Base-by-base conservation (phyloP, 2,888 invertebrate genomes). In the Hesperia comma region DNA sequence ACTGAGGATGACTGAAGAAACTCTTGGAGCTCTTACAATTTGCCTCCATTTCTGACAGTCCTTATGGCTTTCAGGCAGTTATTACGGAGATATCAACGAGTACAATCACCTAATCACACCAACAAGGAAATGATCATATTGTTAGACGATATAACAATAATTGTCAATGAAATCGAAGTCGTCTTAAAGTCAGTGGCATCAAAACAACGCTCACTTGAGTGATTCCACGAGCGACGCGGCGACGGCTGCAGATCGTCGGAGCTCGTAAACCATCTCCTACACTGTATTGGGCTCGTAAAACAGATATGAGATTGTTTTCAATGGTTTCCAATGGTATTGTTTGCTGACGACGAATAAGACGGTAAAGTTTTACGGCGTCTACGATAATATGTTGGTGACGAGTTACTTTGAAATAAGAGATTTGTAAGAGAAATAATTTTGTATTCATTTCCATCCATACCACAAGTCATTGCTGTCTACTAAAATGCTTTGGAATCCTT, bases 221-320 rank as follows among this genome's bases (percentile, higher is more conserved):
- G 17, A 46, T 46, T 46, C 46, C 17, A 7, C 17, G n/a, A 46
- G 17, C 7, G 46, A 46, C 17, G n/a, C 46, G 3, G 10, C 43
- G 43, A 7, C 17, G 6, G 6, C 15, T 1, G 12, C 15, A n/a
- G n/a, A 19, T 2, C 8, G 49, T 19, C 49, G 49, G 12, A 32
- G 14, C 40, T 57, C 57, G 41, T 57, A 41, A 57, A 57, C 40
- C 26, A 21, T 55, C 33, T 33, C 17, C 37, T 57, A 41, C 57
- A 41, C 41, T 57, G 57, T 57, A 19, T 8, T 21, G n/a, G 14
- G n/a, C 19, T 21, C 57, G 57, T 57, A 58, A 58, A 43, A 40
- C 41, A 43, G 43, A 58, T n/a, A 58, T 58, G 43, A n/a, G 57
- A 58, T 41, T 58, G 57, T 26, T 58, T 58, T 43, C 57, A 58